Conservation (phyloP, 2,888 invertebrate genomes). For the Tanypteryx hageni region DNA sequence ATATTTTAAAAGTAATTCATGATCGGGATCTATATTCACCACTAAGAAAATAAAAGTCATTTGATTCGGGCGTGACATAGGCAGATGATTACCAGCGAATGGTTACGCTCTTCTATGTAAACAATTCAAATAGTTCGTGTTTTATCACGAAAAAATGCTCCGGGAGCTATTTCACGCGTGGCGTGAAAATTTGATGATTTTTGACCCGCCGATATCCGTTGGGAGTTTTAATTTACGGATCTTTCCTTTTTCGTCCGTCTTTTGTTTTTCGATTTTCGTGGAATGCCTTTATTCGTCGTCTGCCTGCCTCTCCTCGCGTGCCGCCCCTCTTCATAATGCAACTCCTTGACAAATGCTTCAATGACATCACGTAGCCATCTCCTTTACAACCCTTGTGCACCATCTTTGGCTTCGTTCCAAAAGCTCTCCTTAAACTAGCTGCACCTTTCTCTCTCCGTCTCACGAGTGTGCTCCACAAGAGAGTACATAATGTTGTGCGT, state of each 20-base stretch:
- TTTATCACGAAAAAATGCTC: no score
- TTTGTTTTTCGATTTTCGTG: neutral
- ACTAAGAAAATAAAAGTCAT: no score
- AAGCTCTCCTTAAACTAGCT: constrained; percentile 9
- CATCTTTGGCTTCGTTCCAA: constrained; percentile 14
- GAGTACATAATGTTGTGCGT: constrained; percentile 1
- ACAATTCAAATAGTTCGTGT: no score
- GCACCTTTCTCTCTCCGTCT: neutral
- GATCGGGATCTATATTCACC: no score
- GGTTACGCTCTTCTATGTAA: no score
- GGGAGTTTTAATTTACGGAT: no score
- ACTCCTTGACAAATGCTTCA: neutral
- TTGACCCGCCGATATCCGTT: neutral
- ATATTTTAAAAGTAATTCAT: no score
- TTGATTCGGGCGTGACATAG: no score
- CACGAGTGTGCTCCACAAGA: neutral
- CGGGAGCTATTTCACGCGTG: no score
- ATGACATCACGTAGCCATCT: constrained; percentile 23
- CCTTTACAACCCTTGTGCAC: neutral
- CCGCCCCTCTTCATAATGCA: neutral
- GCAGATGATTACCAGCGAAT: no score
- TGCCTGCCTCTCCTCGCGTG: neutral
- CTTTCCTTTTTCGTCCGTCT: neutral
- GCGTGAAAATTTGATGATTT: neutral
- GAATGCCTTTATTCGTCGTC: neutral